Conservation (phyloP, 2,113 vertebrate species). For the Acrocephalus arundinaceus region DNA sequence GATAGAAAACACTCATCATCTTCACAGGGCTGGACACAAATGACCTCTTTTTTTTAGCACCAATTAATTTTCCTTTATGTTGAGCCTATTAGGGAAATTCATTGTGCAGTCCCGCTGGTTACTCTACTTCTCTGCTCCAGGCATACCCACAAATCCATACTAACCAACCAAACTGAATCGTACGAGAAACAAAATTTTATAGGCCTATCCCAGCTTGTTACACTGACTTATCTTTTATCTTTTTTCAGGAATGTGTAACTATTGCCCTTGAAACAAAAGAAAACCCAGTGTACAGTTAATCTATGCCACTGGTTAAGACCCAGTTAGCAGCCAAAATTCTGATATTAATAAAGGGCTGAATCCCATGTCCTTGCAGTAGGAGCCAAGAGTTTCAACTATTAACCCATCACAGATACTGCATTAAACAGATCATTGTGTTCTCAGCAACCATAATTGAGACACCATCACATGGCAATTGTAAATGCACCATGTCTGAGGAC, state of each 20-base stretch:
- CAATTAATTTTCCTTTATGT: background rate
- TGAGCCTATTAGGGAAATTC: background rate
- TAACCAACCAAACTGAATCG: background rate
- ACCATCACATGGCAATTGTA: background rate
- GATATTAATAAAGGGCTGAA: background rate
- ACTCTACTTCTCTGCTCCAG: background rate
- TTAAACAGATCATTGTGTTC: background rate
- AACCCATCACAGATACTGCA: background rate
- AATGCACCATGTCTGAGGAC: background rate
- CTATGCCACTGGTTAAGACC: background rate
- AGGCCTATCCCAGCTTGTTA: background rate
- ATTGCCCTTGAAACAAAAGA: background rate
- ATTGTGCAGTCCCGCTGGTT: background rate
- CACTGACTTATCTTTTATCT: background rate
- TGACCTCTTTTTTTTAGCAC: background rate
- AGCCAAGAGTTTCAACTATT: background rate
- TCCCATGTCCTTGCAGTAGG: background rate
- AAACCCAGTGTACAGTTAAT: background rate
- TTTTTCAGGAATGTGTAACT: background rate
- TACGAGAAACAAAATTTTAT: background rate
- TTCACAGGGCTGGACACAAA: background rate
- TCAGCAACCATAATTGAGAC: background rate
- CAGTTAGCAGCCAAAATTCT: background rate
- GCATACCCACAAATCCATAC: background rate
- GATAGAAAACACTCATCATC: background rate